Base-by-base conservation (phyloP, 2,888 invertebrate genomes). In the Stenichneumon culpator region DNA sequence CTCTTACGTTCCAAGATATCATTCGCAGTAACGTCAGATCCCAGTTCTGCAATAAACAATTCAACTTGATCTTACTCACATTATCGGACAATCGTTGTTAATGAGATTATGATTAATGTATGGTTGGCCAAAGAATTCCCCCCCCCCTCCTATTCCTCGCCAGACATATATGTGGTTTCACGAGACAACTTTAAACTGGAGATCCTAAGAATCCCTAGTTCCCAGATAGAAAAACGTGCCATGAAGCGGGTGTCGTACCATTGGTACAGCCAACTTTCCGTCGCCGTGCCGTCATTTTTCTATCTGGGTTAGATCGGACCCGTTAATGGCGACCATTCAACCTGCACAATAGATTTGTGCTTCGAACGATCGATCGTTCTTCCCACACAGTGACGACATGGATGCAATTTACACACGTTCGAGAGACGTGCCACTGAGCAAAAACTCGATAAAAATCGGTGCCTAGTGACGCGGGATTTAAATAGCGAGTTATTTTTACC, bases 21-120 rank as follows among this genome's bases (percentile, higher is more conserved):
- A 79, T 69, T 69, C 50, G 84, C 57, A 82, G 74, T 14, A 78
- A 84, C 79, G 50, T 84, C 86, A 32, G 84, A 69, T 79, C 77
- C 83, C 70, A 47, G 60, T 74, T 87, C 88, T 88, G 88, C 73
- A 86, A 88, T 80, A 81, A 87, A 84, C 82, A 83, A 87, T 65
- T 36, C 54, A 82, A 82, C 70, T 44, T 75, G 32, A 68, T 54
- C 73, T 79, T 82, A 79, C 77, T 50, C 16, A 44, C 4, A 19
- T 39, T 39, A 11, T 39, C 11, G 39, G 39, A 39, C 39, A 39
- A 39, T 39, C 11, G 9, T 39, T 39, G 2, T 39, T 39, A 39
- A 39, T 39, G 39, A 39, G 39, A 9, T 39, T 11, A 39, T 39
- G 9, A 39, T 16, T 47, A 16, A 16, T 47, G 14, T 47, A 47